These are phyloP conservation scores for Cyprinella venusta DNA, from an alignment of 2,797 vertebrate species.

Conservation along the genomic window DNA sequence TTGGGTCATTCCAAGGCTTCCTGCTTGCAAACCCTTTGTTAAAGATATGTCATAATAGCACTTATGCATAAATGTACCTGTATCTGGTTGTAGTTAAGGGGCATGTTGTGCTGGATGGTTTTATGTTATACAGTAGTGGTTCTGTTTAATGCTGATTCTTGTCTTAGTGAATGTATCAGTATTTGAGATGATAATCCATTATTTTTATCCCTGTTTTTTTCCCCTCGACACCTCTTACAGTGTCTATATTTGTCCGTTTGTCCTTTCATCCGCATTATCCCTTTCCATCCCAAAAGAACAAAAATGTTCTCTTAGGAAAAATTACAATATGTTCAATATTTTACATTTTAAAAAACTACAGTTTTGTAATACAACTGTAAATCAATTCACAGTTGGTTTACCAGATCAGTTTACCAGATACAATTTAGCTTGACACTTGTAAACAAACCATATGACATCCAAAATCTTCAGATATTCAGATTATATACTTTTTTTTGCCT, in stretches of 20 bases:
- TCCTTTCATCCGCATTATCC: background rate
- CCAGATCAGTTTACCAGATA: background rate
- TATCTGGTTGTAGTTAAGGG: conserved; percentile 16
- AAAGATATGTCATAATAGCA: background rate
- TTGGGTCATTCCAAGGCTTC: conserved; percentile 41
- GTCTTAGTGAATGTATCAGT: conserved; percentile 35
- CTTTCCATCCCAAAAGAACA: background rate
- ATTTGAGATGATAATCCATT: conserved; percentile 11
- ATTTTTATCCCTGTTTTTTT: background rate
- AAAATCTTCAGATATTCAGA: background rate
- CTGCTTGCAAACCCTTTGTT: conserved; percentile 37
- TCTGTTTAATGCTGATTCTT: conserved; percentile 26
- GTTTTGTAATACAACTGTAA: background rate
- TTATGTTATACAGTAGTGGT: conserved; percentile 35
- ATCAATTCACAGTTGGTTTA: background rate
- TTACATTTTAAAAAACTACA: background rate
- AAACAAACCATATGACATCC: background rate
- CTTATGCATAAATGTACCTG: conserved; percentile 3
- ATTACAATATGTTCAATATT: background rate
- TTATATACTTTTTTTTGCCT: background rate
- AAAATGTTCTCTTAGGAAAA: background rate
- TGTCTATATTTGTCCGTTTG: conserved; percentile 22
- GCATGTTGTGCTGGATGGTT: conserved; percentile 42
- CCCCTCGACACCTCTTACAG: background rate
- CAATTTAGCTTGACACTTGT: background rate